These are phyloP conservation scores for Geodia barretti DNA, from an alignment of 37 sponge, comb jelly and placozoan genomes.

Conservation along the genomic window DNA sequence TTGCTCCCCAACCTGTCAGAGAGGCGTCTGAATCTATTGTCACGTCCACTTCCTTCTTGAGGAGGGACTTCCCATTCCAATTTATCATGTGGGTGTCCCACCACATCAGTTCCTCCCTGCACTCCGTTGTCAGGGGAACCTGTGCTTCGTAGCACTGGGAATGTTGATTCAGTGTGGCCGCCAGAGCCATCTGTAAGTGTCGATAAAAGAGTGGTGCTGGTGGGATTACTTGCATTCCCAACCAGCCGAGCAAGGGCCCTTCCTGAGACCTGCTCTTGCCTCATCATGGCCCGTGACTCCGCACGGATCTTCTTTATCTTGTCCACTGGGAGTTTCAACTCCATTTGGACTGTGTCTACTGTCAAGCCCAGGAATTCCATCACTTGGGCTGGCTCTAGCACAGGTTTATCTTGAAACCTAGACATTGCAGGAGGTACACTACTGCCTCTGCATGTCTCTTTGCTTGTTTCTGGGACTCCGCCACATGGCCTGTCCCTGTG, in stretches of 20 bases:
- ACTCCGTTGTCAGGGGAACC: neutral
- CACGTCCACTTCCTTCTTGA: neutral
- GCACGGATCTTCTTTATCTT: slow-evolving; percentile 17
- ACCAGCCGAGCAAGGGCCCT: slow-evolving; percentile 16
- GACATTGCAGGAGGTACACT: slow-evolving; percentile 26
- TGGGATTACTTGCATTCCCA: slow-evolving; percentile 27
- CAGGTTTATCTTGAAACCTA: slow-evolving; percentile 41
- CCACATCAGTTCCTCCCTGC: slow-evolving; percentile 43
- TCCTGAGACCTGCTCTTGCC: neutral
- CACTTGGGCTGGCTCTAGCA: slow-evolving; percentile 7
- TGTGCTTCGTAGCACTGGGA: slow-evolving; percentile 8
- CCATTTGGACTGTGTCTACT: slow-evolving; percentile 29
- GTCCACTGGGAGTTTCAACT: slow-evolving; percentile 31
- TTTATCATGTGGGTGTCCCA: slow-evolving; percentile 13
- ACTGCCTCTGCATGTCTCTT: slow-evolving; percentile 6
- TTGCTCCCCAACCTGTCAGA: slow-evolving; percentile 43
- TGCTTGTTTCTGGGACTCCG: slow-evolving; percentile 17
- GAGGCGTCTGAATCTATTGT: slow-evolving; percentile 54
- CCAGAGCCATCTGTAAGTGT: slow-evolving; percentile 20
- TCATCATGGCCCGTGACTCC: slow-evolving; percentile 6
- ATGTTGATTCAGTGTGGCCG: slow-evolving; percentile 1
- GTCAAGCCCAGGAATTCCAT: slow-evolving; percentile 61
- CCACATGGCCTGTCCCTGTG: too few species aligned
- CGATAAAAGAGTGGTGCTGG: slow-evolving; percentile 40
- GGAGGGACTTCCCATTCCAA: slow-evolving; percentile 38